These are phyloP conservation scores for Ceratitis capitata DNA, from an alignment of 1,140 invertebrate species.

Conservation along the genomic window DNA sequence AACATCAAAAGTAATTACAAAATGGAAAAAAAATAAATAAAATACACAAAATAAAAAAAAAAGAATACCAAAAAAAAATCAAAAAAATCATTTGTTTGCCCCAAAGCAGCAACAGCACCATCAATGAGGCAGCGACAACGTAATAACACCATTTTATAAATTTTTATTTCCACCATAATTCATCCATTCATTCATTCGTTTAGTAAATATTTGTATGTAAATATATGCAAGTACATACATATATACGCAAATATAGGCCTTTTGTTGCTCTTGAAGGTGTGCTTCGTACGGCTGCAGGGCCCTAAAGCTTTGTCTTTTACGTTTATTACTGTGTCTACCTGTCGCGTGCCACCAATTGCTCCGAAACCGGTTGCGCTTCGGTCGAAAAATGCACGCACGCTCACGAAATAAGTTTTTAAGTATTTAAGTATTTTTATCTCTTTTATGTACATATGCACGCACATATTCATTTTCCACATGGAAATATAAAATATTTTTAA, in stretches of 20 bases:
- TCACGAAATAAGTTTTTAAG: too few relatives aligned
- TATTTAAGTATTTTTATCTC: too few relatives aligned
- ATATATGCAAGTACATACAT: neutral
- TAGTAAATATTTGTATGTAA: neutral
- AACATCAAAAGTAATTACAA: too few relatives aligned
- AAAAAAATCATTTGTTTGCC: neutral
- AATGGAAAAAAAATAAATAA: too few relatives aligned
- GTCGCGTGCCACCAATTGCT: neutral
- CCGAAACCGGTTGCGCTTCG: neutral
- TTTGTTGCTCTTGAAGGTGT: neutral
- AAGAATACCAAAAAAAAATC: neutral
- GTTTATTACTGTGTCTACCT: neutral
- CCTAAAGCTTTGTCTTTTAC: neutral
- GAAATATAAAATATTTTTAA: too few relatives aligned
- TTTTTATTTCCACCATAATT: neutral
- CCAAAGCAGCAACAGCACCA: neutral
- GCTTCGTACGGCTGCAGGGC: neutral
- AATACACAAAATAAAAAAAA: neutral
- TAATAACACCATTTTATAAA: neutral
- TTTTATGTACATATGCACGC: too few relatives aligned
- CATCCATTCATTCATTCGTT: neutral
- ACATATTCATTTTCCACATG: too few relatives aligned
- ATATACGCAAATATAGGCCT: neutral
- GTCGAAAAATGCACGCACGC: neutral
- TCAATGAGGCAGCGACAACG: neutral